Evolutionary conservation across 2,797 vertebrate species (phyloP).

Genomic region (Phoxinus dragarum): DNA sequence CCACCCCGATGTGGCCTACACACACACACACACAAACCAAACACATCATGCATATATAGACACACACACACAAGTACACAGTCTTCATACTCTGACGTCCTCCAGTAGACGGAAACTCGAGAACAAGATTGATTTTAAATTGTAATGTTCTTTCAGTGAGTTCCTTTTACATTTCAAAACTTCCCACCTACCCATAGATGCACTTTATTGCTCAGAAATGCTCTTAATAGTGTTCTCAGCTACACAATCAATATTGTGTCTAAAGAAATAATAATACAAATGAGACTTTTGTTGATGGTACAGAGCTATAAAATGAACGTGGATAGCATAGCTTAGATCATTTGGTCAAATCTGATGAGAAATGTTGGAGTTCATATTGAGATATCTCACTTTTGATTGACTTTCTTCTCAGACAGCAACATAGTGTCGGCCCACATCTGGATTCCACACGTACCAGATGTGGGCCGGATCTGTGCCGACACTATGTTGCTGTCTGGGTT

Average conservation of each 20-base stretch:
- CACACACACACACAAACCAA: conserved; percentile 44
- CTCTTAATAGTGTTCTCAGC: background rate
- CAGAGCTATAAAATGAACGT: background rate
- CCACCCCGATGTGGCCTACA: conserved; percentile 32
- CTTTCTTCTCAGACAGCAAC: no score
- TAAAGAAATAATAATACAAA: background rate
- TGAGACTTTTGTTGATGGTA: background rate
- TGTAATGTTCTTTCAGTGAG: background rate
- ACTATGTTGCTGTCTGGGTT: no score
- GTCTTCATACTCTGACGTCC: conserved; percentile 19
- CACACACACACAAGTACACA: conserved; percentile 38
- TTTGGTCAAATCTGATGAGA: conserved; percentile 1
- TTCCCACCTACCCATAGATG: background rate
- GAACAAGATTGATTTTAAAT: background rate
- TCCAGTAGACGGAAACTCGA: conserved; percentile 1
- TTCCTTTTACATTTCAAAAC: conserved; percentile 1
- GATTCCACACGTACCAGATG: no score
- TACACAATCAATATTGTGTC: background rate
- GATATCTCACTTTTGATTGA: background rate
- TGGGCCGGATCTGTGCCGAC: no score
- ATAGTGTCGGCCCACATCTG: no score
- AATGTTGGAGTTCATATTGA: background rate
- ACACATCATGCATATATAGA: conserved; percentile 31
- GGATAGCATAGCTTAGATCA: background rate
- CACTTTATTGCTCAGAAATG: background rate